A percentile compares a stretch with the other conserved stretches of the same genome.
Conservation (phyloP, 92 coral and sea anemone species). For the Heliopora coerulea region DNA sequence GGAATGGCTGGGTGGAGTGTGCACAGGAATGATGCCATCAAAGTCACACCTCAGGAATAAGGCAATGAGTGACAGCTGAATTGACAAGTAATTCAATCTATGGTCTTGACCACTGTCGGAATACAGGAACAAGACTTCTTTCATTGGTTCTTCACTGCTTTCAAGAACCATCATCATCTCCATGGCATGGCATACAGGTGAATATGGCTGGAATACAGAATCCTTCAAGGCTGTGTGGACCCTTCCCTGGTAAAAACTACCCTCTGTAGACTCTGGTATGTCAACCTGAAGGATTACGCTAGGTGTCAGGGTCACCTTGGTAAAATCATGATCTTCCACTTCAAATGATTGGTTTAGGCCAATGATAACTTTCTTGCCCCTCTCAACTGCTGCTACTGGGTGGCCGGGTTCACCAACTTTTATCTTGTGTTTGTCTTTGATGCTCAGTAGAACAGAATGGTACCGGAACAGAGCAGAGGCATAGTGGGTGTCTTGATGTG, state of each 20-base stretch:
- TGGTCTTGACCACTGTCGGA: conserved; percentile 51
- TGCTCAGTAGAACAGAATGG: conserved; percentile 12
- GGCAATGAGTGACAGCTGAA: conserved; percentile 30
- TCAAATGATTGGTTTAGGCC: conserved; percentile 14
- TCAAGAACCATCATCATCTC: conserved; percentile 35
- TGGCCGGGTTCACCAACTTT: conserved; percentile 31
- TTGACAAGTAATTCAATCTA: conserved; percentile 32
- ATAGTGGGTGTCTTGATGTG: conserved; percentile 41
- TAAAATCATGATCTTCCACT: conserved; percentile 44
- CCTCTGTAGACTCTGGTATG: conserved; percentile 31
- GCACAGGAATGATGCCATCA: conserved; percentile 14
- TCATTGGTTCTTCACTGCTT: conserved; percentile 17
- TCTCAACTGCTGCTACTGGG: conserved; percentile 43
- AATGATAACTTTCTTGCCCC: conserved; percentile 35
- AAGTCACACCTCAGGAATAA: conserved; percentile 21
- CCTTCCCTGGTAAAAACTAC: conserved; percentile 22
- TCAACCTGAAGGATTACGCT: conserved; percentile 30
- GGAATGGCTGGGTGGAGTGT: conserved; percentile 18
- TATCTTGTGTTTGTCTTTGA: conserved; percentile 38
- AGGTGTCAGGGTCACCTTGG: conserved; percentile 32
- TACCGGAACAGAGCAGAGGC: conserved; percentile 45
- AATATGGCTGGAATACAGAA: conserved; percentile 35
- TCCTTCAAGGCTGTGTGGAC: conserved; percentile 38
- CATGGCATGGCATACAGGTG: conserved; percentile 32
- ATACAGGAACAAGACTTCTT: conserved; percentile 18